These are phyloP conservation scores for Silurus meridionalis DNA, from an alignment of 2,113 vertebrate species.

Conservation along the genomic window DNA sequence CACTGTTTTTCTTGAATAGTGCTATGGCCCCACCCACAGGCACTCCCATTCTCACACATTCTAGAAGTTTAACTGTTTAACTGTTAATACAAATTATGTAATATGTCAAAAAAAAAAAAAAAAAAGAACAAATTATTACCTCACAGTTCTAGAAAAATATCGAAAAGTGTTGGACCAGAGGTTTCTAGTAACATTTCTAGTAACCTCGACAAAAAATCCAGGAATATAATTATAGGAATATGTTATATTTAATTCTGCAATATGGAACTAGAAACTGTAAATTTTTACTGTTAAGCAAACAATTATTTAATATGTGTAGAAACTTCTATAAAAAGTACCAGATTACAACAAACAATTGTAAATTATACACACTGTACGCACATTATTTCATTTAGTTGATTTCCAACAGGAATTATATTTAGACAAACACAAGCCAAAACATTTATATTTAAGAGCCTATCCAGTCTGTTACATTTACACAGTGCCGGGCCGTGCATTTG, in stretches of 20 bases:
- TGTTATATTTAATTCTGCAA: background rate
- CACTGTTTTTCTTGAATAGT: background rate
- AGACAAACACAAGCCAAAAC: background rate
- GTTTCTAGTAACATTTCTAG: background rate
- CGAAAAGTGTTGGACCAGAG: background rate
- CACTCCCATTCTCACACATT: background rate
- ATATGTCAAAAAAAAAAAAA: background rate
- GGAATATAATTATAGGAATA: background rate
- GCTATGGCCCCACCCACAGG: background rate
- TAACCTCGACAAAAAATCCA: background rate
- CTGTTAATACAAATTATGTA: background rate
- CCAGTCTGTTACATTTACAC: background rate
- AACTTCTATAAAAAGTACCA: background rate
- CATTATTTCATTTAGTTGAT: background rate
- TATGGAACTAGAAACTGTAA: background rate
- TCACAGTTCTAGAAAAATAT: background rate
- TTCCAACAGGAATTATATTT: background rate
- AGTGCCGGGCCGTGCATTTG: background rate
- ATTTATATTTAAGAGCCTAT: background rate
- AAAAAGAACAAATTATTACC: background rate
- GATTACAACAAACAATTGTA: background rate
- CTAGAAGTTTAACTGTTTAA: background rate
- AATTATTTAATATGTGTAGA: too few relatives aligned
- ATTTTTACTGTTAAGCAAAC: too few relatives aligned
- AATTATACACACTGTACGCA: background rate